Conservation (phyloP, 37 sponge, comb jelly and placozoan genomes). For the Aphrocallistes beatrix region DNA sequence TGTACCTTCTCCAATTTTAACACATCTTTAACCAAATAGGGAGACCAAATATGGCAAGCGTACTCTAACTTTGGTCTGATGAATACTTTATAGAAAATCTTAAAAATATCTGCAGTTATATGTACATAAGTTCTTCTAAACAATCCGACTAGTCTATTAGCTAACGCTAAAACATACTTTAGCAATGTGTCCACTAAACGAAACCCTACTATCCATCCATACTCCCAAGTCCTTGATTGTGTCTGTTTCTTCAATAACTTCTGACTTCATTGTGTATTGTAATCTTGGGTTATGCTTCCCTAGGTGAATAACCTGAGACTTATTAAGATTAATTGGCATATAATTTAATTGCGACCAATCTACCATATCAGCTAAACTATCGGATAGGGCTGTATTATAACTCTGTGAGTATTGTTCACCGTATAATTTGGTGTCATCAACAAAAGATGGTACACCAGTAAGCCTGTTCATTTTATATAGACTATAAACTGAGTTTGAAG, state of each 20-base stretch:
- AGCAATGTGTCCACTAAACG: not conserved
- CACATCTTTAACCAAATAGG: not conserved
- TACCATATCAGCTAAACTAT: not conserved
- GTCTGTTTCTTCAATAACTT: not conserved
- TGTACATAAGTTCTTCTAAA: not conserved
- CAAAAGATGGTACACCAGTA: conserved; percentile 1
- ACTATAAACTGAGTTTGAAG: conserved; percentile 6
- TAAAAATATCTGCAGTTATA: not conserved
- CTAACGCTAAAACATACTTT: not conserved
- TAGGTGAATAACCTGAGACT: not conserved
- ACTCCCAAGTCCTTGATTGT: not conserved
- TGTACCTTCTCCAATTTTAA: not conserved
- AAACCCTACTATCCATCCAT: conserved; percentile 2
- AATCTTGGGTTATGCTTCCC: not conserved
- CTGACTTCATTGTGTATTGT: not conserved
- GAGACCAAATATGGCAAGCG: not conserved
- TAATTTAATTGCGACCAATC: not conserved
- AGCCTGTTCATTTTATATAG: not conserved
- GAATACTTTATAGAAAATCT: conserved; percentile 10
- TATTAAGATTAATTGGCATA: not conserved
- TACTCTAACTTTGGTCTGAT: conserved; percentile 4
- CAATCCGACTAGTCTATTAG: not conserved
- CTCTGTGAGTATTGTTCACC: not conserved
- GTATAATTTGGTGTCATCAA: not conserved
- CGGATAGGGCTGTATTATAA: not conserved